A percentile compares a stretch with the other conserved stretches of the same genome.
Evolutionary conservation across 2,113 vertebrate genomes (phyloP).

Genomic region (Forbesichthys papilliferus): DNA sequence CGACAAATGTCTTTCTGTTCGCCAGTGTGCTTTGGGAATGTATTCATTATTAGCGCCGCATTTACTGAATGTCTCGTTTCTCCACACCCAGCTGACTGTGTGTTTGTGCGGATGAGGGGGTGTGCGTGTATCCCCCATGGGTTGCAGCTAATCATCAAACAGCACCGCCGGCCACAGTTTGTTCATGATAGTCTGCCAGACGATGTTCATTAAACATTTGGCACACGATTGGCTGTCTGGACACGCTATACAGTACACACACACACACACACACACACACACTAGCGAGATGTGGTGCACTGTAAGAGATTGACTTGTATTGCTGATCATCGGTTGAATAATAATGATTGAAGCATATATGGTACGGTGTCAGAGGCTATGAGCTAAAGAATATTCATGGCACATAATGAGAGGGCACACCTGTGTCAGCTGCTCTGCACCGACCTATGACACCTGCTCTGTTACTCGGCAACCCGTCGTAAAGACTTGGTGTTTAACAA

Average conservation of each 20-base stretch:
- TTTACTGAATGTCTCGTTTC: conserved; percentile 37
- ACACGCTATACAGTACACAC: conserved; percentile 33
- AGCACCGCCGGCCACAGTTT: conserved; percentile 62
- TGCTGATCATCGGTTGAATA: conserved; percentile 1
- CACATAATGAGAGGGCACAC: background rate
- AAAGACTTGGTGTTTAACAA: background rate
- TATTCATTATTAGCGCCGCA: conserved; percentile 34
- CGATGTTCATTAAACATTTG: conserved; percentile 72
- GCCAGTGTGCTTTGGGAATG: conserved; percentile 17
- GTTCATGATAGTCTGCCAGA: conserved; percentile 58
- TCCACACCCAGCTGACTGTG: conserved; percentile 35
- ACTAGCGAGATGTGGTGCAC: background rate
- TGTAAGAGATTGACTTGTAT: background rate
- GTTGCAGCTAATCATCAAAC: conserved; percentile 66
- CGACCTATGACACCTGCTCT: background rate
- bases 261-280: background rate
- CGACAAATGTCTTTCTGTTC: conserved; percentile 22
- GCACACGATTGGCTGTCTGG: conserved; percentile 51
- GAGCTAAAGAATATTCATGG: background rate
- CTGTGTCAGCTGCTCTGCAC: background rate
- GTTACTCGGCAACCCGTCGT: background rate
- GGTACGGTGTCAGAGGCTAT: background rate
- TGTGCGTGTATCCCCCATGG: conserved; percentile 37
- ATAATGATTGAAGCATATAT: conserved; percentile 3
- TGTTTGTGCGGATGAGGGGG: conserved; percentile 24